phyloP scores from a whole-genome alignment of 1,140 invertebrate species.

The silkworm (Bombyx mori) region DNA sequence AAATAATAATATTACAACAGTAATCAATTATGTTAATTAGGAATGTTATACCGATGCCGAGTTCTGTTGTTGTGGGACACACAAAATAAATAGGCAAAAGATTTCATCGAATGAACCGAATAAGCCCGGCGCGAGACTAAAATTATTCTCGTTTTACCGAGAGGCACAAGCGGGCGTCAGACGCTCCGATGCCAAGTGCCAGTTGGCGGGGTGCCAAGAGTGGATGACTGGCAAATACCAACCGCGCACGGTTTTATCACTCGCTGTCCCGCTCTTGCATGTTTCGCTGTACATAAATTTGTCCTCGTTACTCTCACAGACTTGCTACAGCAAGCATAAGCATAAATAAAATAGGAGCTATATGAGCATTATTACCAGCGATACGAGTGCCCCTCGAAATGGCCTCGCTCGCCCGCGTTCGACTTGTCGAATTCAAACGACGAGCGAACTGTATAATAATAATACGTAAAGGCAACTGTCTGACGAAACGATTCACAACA shows the following conservation, averaged over 20 bases:
- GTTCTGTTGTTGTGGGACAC: no score
- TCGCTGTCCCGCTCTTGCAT: conserved; percentile 29
- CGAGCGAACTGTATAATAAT: background rate
- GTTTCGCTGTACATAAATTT: no score
- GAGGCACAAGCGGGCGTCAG: conserved; percentile 26
- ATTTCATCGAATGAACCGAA: conserved; percentile 2
- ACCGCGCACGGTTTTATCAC: conserved; percentile 21
- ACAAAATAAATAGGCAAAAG: no score
- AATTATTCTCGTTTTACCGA: conserved; percentile 49
- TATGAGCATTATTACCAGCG: conserved; percentile 33
- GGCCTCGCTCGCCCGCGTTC: conserved; percentile 41
- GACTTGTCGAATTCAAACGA: background rate
- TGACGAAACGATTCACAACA: no score
- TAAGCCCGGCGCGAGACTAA: conserved; percentile 3
- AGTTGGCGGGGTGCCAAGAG: conserved; percentile 54
- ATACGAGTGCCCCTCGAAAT: conserved; percentile 39
- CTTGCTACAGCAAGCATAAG: conserved; percentile 18
- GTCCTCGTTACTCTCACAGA: no score
- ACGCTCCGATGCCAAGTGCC: conserved; percentile 49
- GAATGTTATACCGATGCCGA: background rate
- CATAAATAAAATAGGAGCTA: conserved; percentile 16
- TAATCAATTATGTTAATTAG: conserved; percentile 2
- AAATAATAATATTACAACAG: conserved; percentile 11
- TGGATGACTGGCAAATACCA: conserved; percentile 50
- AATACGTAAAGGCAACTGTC: background rate